Evolutionary conservation across 2,113 vertebrate species (phyloP).

Genomic region (Rhea pennata): DNA sequence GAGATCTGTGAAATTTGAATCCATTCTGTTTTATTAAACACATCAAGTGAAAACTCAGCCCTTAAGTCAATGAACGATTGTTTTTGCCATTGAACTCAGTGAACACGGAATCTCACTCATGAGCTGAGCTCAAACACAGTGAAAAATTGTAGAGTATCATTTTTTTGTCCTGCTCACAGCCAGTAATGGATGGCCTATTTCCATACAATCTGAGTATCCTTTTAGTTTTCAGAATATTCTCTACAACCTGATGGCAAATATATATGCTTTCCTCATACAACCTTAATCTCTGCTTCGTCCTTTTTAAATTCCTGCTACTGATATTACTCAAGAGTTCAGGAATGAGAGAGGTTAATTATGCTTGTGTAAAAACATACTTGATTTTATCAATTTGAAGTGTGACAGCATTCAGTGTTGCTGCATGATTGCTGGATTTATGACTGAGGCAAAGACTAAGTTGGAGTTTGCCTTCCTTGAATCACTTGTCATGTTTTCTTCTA

Average conservation of each 20-base stretch:
- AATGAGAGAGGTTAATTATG: not conserved
- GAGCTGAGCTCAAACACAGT: not conserved
- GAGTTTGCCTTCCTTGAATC: not conserved
- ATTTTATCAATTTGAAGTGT: not conserved
- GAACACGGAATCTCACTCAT: not conserved
- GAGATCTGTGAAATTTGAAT: conserved; percentile 1
- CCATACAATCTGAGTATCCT: not conserved
- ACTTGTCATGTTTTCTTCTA: not conserved
- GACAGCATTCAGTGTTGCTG: not conserved
- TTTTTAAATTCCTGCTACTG: not conserved
- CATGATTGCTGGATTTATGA: not conserved
- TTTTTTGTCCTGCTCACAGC: not conserved
- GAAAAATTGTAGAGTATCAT: not conserved
- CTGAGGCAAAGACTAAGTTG: not conserved
- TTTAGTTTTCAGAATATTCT: not conserved
- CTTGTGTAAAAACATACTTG: not conserved
- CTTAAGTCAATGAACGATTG: not conserved
- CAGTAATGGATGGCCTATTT: rapidly evolving
- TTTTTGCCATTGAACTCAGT: not conserved
- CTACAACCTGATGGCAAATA: not conserved
- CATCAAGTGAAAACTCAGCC: not conserved
- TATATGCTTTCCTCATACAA: not conserved
- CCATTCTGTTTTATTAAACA: not conserved
- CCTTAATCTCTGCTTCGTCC: not conserved
- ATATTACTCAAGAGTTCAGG: not conserved